These are phyloP conservation scores for Colaptes auratus DNA, from an alignment of 2,113 vertebrate species.

Conservation along the genomic window DNA sequence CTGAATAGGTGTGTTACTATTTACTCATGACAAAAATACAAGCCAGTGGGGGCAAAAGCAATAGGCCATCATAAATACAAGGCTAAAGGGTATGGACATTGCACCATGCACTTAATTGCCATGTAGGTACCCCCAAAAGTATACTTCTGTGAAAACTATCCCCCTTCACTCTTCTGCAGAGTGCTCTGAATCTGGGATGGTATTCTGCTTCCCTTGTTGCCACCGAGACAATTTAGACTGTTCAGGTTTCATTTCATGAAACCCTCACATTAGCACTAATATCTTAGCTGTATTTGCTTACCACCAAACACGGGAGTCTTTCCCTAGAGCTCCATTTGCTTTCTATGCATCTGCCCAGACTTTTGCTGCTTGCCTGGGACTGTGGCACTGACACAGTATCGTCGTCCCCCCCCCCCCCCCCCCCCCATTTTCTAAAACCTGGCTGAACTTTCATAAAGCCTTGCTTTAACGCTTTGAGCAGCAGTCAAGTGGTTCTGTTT, in stretches of 20 bases:
- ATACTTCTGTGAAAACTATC: fast-evolving
- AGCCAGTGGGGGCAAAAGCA: background rate
- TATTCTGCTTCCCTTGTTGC: background rate
- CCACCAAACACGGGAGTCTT: background rate
- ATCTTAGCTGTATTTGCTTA: background rate
- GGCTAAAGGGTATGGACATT: background rate
- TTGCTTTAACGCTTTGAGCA: background rate
- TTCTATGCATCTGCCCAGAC: background rate
- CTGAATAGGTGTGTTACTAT: background rate
- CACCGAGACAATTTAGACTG: background rate
- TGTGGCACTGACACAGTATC: background rate
- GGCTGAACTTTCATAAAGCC: background rate
- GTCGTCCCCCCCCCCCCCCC: too few relatives aligned
- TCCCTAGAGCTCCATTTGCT: background rate
- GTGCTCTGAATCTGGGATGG: background rate
- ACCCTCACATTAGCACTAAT: background rate
- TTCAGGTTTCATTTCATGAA: background rate
- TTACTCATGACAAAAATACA: background rate
- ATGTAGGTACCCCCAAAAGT: background rate
- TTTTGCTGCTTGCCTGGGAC: background rate
- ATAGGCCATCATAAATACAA: background rate
- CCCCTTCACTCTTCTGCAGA: background rate
- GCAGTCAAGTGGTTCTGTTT: background rate
- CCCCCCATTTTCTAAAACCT: background rate
- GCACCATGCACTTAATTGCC: background rate